Base-by-base conservation (phyloP, 2,113 vertebrate species). In the Labeo rohita region DNA sequence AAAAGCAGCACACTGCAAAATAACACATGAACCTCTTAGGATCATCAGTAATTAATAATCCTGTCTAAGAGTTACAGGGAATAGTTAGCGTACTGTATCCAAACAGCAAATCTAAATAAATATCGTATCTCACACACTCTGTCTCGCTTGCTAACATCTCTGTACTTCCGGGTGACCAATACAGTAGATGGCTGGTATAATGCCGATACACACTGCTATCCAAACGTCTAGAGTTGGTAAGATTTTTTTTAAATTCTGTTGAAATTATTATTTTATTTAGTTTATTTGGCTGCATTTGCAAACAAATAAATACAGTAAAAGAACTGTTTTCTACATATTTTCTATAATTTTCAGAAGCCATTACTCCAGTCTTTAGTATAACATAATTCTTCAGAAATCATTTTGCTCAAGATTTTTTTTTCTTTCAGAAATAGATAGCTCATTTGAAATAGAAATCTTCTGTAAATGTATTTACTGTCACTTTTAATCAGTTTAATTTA, bases 21-120 rank as follows among this genome's bases (percentile, higher is more conserved):
- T 12, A 52, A 84, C 21, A 50, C 82, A 89, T 54, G 49, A n/a
- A 3, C 65, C 34, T 59, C 6, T 23, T 11, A n/a, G 16, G 21
- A 85, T 36, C 15, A 23, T 52, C 47, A 47, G 28, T 28, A 16
- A 59, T 36, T 54, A 65, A 85, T 39, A n/a, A 39, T 66, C 34
- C 76, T 45, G 5, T 8, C 21, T 45, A 23, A 63, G 18, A 47
- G 52, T 45, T 43, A 49, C 61, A 10, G 56, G 76, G 76, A 74
- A 84, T 4, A 28, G 50, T 56, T 68, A 43, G 52, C 66, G 16
- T 34, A 56, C 73, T 61, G 72, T 68, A 75, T 54, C 21, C 16
- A 68, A 84, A n/a, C 72, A 86, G 86, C 84, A 89, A 86, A 89
- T 65, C 89, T 66, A 50, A 65, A 87, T 88, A 78, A 65, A 59